phyloP scores from a whole-genome alignment of 2,113 vertebrate species.

The Lycaon pictus region DNA sequence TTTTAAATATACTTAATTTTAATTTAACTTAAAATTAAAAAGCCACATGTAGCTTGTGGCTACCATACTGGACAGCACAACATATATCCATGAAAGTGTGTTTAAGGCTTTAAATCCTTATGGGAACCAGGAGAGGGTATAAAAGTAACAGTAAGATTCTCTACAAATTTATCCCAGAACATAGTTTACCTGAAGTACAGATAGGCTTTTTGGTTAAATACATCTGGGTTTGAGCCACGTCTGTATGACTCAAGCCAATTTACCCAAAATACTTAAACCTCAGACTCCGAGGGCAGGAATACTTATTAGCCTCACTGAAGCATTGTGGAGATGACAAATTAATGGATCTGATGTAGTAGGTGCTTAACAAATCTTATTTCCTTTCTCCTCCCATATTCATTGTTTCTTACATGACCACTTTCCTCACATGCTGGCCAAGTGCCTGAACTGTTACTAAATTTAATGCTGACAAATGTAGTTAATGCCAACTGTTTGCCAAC shows the following conservation, averaged over 20 bases:
- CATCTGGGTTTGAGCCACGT: not conserved
- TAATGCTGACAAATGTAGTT: constrained; percentile 55
- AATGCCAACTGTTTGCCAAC: constrained; percentile 52
- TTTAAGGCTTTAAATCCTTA: constrained; percentile 46
- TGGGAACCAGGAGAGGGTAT: not conserved
- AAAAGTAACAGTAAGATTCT: not conserved
- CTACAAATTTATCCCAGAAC: constrained; percentile 13
- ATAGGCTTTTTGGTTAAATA: constrained; percentile 23
- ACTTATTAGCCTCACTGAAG: not conserved
- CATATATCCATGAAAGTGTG: not conserved
- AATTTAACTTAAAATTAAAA: constrained; percentile 27
- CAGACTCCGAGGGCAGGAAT: not conserved
- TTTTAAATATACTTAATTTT: constrained; percentile 29
- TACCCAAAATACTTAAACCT: constrained; percentile 13
- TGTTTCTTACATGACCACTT: constrained; percentile 42
- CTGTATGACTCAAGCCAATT: constrained; percentile 9
- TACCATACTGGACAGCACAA: not conserved
- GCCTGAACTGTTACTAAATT: constrained; percentile 56
- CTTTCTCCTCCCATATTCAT: not conserved
- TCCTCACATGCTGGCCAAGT: constrained; percentile 35
- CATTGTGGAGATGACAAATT: not conserved
- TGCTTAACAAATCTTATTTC: constrained; percentile 28
- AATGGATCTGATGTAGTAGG: not conserved
- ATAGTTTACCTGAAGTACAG: not conserved
- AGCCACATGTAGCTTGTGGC: not conserved